Base-by-base conservation (phyloP, 2,113 vertebrate species). In the Clinocottus analis region DNA sequence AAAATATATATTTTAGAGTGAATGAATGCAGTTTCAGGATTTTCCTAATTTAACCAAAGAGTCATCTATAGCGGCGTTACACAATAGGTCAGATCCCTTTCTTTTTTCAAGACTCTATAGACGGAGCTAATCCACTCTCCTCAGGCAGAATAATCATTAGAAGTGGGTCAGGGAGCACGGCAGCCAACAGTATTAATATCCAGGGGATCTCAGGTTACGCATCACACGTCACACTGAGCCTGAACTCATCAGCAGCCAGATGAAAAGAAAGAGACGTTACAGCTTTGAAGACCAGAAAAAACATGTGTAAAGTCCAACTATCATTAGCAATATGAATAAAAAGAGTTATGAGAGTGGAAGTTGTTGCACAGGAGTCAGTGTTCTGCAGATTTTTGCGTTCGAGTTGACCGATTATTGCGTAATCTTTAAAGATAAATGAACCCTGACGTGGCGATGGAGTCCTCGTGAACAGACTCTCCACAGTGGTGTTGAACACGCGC, bases 81-180 rank as follows among this genome's bases (percentile, higher is more conserved):
- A 83, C 82, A 64, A 71, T 33, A 74, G 60, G 53, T 75, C 63
- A 69, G 64, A 88, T 83, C 31, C 35, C 65, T 60, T 58, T 71
- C 61, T 89, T 85, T 84, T 59, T 83, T 69, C 62, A 29, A 11
- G 55, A 73, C 76, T 72, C 73, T 29, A 77, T 55, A 73, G 83
- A 78, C 76, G 72, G 72, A 84, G 83, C 72, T 84, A 90, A 91
- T 90, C 86, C 82, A 79, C 75, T 80, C 27, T 72, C 77, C 76
- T 78, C 63, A 1, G 81, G 75, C 82, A 67, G 86, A 82, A 85
- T 86, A 85, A 90, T 90, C 87, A 90, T 89, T 87, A 88, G 86
- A 93, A 92, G 77, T 88, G 80, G 92, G 91, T 89, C 90, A 89
- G 83, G 81, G 73, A 89, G 71, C 61, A 25, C 70, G 35, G 55